Base-by-base conservation (phyloP, 2,888 invertebrate genomes). In the Lycocerus yunnanus region DNA sequence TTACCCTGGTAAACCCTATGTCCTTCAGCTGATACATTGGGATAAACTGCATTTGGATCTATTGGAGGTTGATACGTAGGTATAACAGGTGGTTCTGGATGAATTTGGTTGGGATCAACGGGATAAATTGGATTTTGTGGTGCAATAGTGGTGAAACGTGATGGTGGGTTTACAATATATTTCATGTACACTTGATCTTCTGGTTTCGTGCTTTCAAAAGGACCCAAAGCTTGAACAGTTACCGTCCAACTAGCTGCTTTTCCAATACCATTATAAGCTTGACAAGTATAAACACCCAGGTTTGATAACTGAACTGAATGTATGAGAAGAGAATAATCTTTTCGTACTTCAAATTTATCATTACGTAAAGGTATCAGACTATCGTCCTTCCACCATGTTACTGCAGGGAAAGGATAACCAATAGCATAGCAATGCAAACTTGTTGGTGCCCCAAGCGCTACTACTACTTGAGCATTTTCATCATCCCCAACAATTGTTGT, bases 221-320 rank as follows among this genome's bases (percentile, higher is more conserved):
- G 93, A 15, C 93, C 93, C 78, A 92, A 87, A 0, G 94, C 94
- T 82, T 92, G 91, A 13, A 97, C 89, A 0, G 91, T 90, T 8
- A 95, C 90, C 13, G 92, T 90, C 92, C 94, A 94, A 66, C 94
- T 93, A 0, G 93, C 93, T 5, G 97, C 92, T 80, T 92, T 91
- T 82, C 87, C 78, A 79, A 91, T 85, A 2, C 95, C 95, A 84
- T 97, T 97, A 87, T 94, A 97, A 4, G 95, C 97, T 83, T 95
- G 94, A 84, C 98, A 98, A 6, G 93, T 93, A 88, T 98, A 98
- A 68, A 93, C 90, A 4, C 97, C 97, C 69, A 96, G 90, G 82
- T 94, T 94, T 6, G 91, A 90, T 15, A 93, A 82, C 43, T 91
- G 89, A 13, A 97, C 92, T 1, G 91, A 88, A 69, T 92, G 89